Percentiles rank a stretch among this genome's conserved stretches.
These are phyloP conservation scores for Distichodus sexfasciatus DNA, from an alignment of 2,797 vertebrate genomes.

Conservation along the genomic window DNA sequence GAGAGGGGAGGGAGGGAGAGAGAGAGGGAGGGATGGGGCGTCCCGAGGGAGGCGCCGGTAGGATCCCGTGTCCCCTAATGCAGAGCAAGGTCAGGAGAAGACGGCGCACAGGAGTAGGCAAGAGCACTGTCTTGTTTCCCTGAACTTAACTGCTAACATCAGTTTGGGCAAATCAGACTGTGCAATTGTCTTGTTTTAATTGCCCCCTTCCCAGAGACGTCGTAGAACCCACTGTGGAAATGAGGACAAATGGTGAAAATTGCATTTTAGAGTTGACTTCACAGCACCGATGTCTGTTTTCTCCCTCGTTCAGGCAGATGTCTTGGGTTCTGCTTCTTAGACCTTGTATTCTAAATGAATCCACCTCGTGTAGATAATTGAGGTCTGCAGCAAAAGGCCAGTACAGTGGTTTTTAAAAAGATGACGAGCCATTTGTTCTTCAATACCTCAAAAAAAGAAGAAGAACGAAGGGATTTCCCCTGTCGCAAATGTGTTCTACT, in stretches of 20 bases:
- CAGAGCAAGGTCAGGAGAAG: constrained; percentile 28
- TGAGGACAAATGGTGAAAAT: too few species aligned
- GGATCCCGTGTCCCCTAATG: constrained; percentile 23
- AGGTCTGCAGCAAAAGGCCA: too few species aligned
- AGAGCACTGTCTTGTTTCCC: constrained; percentile 4
- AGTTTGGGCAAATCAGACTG: not conserved
- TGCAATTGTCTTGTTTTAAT: too few species aligned
- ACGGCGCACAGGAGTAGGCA: constrained; percentile 4
- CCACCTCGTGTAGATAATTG: too few species aligned
- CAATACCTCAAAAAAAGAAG: not conserved
- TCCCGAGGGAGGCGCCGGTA: constrained; percentile 1
- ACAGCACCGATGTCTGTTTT: too few species aligned
- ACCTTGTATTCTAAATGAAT: too few species aligned
- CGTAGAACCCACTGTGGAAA: too few species aligned
- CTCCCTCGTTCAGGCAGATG: too few species aligned
- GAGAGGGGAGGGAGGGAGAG: constrained; percentile 1
- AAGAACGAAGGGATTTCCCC: not conserved
- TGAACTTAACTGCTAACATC: constrained; percentile 5
- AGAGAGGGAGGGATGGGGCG: constrained; percentile 1
- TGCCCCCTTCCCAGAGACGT: too few species aligned
- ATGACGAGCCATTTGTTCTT: not conserved
- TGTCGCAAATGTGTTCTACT: constrained; percentile 8
- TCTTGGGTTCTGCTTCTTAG: too few species aligned
- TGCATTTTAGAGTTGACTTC: too few species aligned
- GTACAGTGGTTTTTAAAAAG: too few species aligned